Evolutionary conservation across 1,140 invertebrate genomes (phyloP), one percentile per base, ranked within the genome.

Genomic region (Ectropis grisescens): DNA sequence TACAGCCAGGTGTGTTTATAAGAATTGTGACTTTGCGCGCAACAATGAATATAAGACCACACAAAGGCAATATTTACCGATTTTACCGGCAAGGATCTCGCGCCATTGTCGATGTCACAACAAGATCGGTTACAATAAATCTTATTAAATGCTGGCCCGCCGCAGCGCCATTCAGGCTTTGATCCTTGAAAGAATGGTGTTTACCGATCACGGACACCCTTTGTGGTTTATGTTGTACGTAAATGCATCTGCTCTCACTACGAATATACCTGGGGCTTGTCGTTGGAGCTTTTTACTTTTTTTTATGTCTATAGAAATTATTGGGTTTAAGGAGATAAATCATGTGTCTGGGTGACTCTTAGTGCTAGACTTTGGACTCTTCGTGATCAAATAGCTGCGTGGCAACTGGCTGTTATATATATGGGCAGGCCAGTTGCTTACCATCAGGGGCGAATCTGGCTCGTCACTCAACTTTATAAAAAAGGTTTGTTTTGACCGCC

Each of bases 101-200:
- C 38, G 26, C 64, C 46, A 72, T 76, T 76, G 68, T 72, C 42
- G 47, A 47, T 72, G 71, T 76, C 71, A 76, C 61, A 76, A 76
- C 71, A 76, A 57, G 71, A 76, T 76, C 68, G 47, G 68, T 76
- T 76, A 72, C 71, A 76, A 76, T 76, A 76, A 76, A 76, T 76
- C 71, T 76, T 76, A 76, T 76, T 76, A 72, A 62, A 71, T 45
- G 54, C 38, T 41, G 10, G 36, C 52, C 50, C 48, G 53, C 62
- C 68, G 60, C 61, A 58, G 48, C 53, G 53, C 56, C 54, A 72
- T 72, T 69, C 65, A 25, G 39, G 39, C 39, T 53, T 64, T 55
- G 59, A 31, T 46, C 48, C 38, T 46, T 38, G 42, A 48, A 65
- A 58, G 53, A 65, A 65, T 29, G 37, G 45, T 72, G 62, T 65